Conservation (phyloP, 1,140 invertebrate genomes). For the Nasonia vitripennis region DNA sequence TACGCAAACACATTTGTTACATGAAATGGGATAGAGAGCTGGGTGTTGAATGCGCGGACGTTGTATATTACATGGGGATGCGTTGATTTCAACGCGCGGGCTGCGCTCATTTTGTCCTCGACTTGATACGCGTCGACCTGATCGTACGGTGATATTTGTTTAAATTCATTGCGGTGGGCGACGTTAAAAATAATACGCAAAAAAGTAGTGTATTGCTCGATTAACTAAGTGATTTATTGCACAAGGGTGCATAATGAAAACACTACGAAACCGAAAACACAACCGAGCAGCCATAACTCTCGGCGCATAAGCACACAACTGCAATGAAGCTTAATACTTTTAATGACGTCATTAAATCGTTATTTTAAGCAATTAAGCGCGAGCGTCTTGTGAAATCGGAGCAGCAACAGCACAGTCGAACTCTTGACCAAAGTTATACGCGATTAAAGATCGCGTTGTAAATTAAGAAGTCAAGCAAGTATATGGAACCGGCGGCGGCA, state of each 20-base stretch:
- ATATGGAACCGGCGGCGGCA: too few relatives aligned
- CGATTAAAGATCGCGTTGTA: constrained; percentile 8
- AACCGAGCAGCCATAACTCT: background rate
- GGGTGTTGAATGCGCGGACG: background rate
- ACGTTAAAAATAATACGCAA: background rate
- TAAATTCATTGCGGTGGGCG: too few relatives aligned
- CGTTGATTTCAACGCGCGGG: too few relatives aligned
- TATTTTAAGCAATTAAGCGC: constrained; percentile 9
- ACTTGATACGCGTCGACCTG: too few relatives aligned
- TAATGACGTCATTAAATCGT: constrained; percentile 38
- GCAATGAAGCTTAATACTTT: constrained; percentile 15
- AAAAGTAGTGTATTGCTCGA: background rate
- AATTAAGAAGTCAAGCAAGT: constrained; percentile 37
- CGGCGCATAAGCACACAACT: background rate
- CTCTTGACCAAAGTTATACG: constrained; percentile 7
- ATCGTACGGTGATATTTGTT: too few relatives aligned
- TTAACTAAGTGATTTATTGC: background rate
- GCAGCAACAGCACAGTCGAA: too few relatives aligned
- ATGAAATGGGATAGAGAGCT: background rate
- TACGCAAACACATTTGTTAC: background rate
- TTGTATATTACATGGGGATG: background rate
- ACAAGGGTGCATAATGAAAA: constrained; percentile 12
- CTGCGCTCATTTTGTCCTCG: too few relatives aligned
- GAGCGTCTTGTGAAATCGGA: constrained; percentile 15
- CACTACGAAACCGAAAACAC: too few relatives aligned